phyloP scores from a whole-genome alignment of 2,113 vertebrate species.

The Aptenodytes patagonicus region DNA sequence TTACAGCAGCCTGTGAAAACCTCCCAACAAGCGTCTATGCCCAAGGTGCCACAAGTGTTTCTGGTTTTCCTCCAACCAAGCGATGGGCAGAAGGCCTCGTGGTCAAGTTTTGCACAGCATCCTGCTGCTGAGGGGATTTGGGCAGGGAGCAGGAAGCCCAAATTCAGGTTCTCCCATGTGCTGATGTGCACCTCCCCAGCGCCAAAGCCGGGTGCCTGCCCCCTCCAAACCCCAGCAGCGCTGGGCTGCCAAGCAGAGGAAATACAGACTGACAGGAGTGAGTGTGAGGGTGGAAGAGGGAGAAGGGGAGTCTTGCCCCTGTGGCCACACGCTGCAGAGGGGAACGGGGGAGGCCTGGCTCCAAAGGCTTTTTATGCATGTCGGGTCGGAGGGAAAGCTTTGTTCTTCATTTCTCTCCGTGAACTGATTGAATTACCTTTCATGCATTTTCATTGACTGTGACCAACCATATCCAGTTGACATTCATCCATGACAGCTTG shows the following conservation, averaged over 20 bases:
- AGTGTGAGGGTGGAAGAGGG: neutral
- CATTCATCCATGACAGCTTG: neutral
- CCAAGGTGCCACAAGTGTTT: neutral
- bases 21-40: accelerated
- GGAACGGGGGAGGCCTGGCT: neutral
- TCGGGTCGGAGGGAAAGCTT: neutral
- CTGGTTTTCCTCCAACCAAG: neutral
- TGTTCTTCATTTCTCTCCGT: neutral
- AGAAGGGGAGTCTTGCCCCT: neutral
- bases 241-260: accelerated
- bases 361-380: neutral
- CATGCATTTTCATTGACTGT: neutral
- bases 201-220: accelerated
- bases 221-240: accelerated
- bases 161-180: accelerated
- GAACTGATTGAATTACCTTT: neutral
- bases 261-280: neutral
- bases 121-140: neutral
- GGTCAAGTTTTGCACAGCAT: neutral
- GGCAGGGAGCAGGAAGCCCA: accelerated
- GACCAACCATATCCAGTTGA: neutral
- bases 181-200: neutral
- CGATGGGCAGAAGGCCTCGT: accelerated
- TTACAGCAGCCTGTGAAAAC: neutral
- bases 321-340: accelerated